Evolutionary conservation across 2,797 vertebrate genomes (phyloP).

Genomic region (Pelobates cultripes): DNA sequence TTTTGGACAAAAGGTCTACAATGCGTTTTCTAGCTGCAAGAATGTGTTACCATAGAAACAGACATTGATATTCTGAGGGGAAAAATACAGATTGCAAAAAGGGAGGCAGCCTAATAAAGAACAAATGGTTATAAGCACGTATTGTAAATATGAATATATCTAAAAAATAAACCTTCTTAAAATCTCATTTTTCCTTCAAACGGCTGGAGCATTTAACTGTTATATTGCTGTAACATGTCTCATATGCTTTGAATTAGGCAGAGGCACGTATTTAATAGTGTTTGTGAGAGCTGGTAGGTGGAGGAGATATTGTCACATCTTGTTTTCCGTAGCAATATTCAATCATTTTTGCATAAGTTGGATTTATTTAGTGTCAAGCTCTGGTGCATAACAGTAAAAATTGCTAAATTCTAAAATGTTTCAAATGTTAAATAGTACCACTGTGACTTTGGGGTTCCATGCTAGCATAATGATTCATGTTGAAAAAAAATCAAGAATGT

Average conservation of each 20-base stretch:
- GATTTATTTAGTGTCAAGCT: too few relatives aligned
- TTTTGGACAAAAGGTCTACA: constrained; percentile 1
- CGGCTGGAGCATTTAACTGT: not conserved
- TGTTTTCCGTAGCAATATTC: too few relatives aligned
- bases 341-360: too few relatives aligned
- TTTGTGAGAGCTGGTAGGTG: too few relatives aligned
- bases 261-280: too few relatives aligned
- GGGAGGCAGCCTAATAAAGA: constrained; percentile 24
- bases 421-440: too few relatives aligned
- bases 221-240: not conserved
- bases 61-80: constrained; percentile 8
- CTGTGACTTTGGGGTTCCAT: too few relatives aligned
- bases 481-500: too few relatives aligned
- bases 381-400: too few relatives aligned
- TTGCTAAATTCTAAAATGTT: too few relatives aligned
- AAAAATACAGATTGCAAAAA: constrained; percentile 12
- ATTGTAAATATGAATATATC: constrained; percentile 25
- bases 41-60: constrained; percentile 16
- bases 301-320: too few relatives aligned
- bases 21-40: constrained; percentile 2
- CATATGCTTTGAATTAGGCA: not conserved
- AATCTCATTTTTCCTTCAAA: not conserved
- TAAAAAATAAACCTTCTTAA: not conserved
- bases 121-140: constrained; percentile 20
- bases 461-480: too few relatives aligned